Percentiles rank a stretch among this genome's conserved stretches.
These are phyloP conservation scores for Drosophila willistoni DNA, from an alignment of 1,140 invertebrate species.

Conservation along the genomic window DNA sequence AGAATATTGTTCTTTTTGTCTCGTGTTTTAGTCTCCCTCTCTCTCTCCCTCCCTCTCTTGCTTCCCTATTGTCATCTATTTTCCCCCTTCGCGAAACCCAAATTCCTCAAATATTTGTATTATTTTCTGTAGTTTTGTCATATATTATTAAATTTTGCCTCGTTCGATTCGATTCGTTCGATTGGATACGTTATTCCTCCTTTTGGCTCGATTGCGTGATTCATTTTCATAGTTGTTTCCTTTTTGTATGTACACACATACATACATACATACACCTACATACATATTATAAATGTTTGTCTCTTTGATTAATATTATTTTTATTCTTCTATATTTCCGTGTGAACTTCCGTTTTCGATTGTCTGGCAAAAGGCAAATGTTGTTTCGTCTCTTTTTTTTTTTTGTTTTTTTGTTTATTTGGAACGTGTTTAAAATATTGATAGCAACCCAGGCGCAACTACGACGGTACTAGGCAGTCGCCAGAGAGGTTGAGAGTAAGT, in stretches of 20 bases:
- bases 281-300: constrained; percentile 48
- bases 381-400: not conserved
- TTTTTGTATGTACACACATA: constrained; percentile 44
- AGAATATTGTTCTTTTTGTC: constrained; percentile 11
- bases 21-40: constrained; percentile 24
- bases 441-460: constrained; percentile 63
- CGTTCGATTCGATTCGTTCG: constrained; percentile 30
- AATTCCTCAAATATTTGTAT: constrained; percentile 48
- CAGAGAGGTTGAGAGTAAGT: not conserved
- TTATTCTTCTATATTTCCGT: constrained; percentile 76
- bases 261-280: constrained; percentile 49
- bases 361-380: constrained; percentile 15
- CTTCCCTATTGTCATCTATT: no score
- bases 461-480: constrained; percentile 8
- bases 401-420: constrained; percentile 42
- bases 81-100: not conserved
- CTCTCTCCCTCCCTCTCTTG: not conserved
- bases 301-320: constrained; percentile 61
- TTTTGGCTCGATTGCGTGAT: constrained; percentile 58
- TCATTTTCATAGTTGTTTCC: constrained; percentile 62
- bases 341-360: constrained; percentile 74
- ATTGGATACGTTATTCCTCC: constrained; percentile 3
- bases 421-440: constrained; percentile 79
- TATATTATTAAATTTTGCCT: constrained; percentile 51
- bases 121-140: constrained; percentile 35